Conservation (phyloP, 2,888 invertebrate species). For the Sarcophaga carnaria region DNA sequence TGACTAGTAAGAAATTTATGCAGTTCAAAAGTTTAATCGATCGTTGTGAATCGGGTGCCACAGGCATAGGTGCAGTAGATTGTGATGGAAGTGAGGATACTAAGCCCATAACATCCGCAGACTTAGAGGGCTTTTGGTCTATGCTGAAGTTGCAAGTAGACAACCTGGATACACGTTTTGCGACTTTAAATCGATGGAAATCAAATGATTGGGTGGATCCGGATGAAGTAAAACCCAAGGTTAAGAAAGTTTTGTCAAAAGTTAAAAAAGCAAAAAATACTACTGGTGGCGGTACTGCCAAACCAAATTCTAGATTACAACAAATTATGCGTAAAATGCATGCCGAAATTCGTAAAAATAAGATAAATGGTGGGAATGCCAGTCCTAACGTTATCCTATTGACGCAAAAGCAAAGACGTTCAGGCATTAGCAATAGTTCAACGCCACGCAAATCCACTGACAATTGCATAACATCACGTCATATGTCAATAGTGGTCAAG, state of each 20-base stretch:
- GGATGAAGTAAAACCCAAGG: slow-evolving; percentile 70
- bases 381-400: slow-evolving; percentile 60
- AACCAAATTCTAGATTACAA: slow-evolving; percentile 73
- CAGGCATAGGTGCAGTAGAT: slow-evolving; percentile 58
- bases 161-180: slow-evolving; percentile 79
- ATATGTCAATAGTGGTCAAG: slow-evolving; percentile 68
- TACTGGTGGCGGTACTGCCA: slow-evolving; percentile 60
- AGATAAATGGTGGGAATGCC: slow-evolving; percentile 41
- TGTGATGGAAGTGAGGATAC: slow-evolving; percentile 75
- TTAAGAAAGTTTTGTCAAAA: slow-evolving; percentile 63
- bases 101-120: slow-evolving; percentile 82
- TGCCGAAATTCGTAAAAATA: slow-evolving; percentile 72
- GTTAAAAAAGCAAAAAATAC: slow-evolving; percentile 69
- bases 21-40: slow-evolving; percentile 86
- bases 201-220: slow-evolving; percentile 79
- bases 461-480: slow-evolving; percentile 66
- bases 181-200: slow-evolving; percentile 76
- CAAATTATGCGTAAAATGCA: slow-evolving; percentile 75
- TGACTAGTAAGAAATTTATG: slow-evolving; percentile 88
- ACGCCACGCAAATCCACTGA: slow-evolving; percentile 9
- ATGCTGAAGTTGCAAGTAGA: slow-evolving; percentile 85
- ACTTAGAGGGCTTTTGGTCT: slow-evolving; percentile 87
- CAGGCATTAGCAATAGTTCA: slow-evolving; percentile 27
- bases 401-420: slow-evolving; percentile 64
- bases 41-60: slow-evolving; percentile 76